phyloP scores from a whole-genome alignment of 1,140 invertebrate species.

The Rhagoletis zephyria region DNA sequence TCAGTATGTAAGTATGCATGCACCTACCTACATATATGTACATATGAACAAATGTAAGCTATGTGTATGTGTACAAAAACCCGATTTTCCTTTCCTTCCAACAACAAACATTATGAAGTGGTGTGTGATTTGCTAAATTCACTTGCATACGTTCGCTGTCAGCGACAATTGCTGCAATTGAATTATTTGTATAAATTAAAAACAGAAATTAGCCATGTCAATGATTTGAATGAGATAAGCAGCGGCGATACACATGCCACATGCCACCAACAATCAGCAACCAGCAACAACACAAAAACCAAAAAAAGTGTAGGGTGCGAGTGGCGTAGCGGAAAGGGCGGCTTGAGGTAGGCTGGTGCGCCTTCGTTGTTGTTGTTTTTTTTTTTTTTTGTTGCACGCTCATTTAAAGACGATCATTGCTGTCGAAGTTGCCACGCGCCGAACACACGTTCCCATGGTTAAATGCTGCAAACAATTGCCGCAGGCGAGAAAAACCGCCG shows the following conservation, averaged over 20 bases:
- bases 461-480: conserved; percentile 58
- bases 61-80: not conserved
- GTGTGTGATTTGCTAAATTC: conserved; percentile 20
- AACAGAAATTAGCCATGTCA: conserved; percentile 71
- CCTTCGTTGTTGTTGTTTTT: not conserved
- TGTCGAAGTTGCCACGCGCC: conserved; percentile 60
- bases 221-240: conserved; percentile 48
- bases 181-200: conserved; percentile 72
- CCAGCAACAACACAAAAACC: not conserved
- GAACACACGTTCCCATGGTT: conserved; percentile 53
- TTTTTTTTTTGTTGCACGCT: conserved; percentile 41
- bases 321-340: not conserved
- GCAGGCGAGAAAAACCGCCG: conserved; percentile 70
- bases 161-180: conserved; percentile 70
- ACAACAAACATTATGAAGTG: conserved; percentile 17
- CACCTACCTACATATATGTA: no score
- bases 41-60: no score
- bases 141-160: conserved; percentile 43
- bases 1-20: not conserved
- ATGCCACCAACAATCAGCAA: not conserved
- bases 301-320: not conserved
- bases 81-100: not conserved
- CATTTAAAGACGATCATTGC: conserved; percentile 54
- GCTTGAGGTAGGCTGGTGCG: not conserved
- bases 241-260: conserved; percentile 6